Evolutionary conservation across 2,797 vertebrate genomes (phyloP).

Genomic region (Lindbergichthys nudifrons): DNA sequence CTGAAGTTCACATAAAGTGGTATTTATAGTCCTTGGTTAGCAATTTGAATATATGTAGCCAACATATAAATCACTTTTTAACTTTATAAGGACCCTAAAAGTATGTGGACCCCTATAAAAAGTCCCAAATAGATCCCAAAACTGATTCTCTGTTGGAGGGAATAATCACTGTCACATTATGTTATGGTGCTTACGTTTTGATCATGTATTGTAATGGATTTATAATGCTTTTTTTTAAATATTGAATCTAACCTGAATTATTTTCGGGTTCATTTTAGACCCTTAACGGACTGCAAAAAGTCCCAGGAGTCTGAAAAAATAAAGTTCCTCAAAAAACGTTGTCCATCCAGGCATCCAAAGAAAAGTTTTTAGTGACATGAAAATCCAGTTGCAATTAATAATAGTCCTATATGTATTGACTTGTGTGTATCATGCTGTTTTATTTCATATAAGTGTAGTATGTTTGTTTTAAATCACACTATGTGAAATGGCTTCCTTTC

Average conservation of each 20-base stretch:
- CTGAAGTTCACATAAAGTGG: slow-evolving; percentile 1
- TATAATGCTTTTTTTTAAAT: fast-evolving
- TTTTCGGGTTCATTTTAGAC: neutral
- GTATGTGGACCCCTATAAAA: neutral
- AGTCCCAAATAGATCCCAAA: neutral
- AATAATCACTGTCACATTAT: neutral
- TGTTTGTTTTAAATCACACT: neutral
- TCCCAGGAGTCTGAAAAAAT: slow-evolving; percentile 11
- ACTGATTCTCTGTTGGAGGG: neutral
- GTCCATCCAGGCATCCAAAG: neutral
- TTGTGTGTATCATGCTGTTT: neutral
- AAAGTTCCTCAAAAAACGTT: slow-evolving; percentile 1
- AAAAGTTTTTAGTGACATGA: neutral
- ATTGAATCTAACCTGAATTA: neutral
- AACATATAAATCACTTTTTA: neutral
- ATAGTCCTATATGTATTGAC: neutral
- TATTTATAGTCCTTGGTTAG: neutral
- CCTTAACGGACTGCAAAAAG: slow-evolving; percentile 1
- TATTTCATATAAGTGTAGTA: neutral
- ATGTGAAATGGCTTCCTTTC: neutral
- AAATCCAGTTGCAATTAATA: neutral
- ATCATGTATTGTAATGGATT: neutral
- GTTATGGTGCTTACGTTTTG: neutral
- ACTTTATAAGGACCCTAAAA: neutral
- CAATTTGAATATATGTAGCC: neutral